Evolutionary conservation across 2,888 invertebrate species (phyloP).

Genomic region (Drosophila merina): DNA sequence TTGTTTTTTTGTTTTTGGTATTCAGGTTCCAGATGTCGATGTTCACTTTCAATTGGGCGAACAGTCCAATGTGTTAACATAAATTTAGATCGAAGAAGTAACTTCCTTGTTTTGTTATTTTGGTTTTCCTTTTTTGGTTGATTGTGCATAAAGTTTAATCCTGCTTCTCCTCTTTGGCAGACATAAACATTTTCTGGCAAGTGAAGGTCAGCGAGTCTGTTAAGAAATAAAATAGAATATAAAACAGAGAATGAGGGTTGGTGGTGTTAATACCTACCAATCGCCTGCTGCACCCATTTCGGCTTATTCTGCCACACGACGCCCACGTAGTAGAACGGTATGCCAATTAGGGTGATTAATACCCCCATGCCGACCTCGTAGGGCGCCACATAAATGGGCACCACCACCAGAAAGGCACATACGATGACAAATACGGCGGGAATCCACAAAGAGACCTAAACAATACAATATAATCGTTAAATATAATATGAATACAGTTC

Average conservation of each 20-base stretch:
- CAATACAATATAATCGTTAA: neutral
- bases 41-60: neutral
- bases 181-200: slow-evolving; percentile 87
- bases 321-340: slow-evolving; percentile 92
- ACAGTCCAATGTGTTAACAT: slow-evolving; percentile 3
- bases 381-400: slow-evolving; percentile 92
- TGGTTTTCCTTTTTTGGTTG: neutral
- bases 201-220: slow-evolving; percentile 76
- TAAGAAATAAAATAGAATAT: slow-evolving; percentile 27
- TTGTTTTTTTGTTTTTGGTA: slow-evolving; percentile 12
- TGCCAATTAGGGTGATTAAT: slow-evolving; percentile 91
- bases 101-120: neutral
- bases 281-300: slow-evolving; percentile 85
- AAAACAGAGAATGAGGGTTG: slow-evolving; percentile 15
- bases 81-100: neutral
- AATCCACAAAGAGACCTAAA: slow-evolving; percentile 89
- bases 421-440: slow-evolving; percentile 91
- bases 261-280: slow-evolving; percentile 85
- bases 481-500: neutral
- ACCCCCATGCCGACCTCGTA: slow-evolving; percentile 91
- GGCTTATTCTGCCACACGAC: slow-evolving; percentile 89
- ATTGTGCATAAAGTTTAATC: slow-evolving; percentile 65
- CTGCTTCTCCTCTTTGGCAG: slow-evolving; percentile 89
- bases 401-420: slow-evolving; percentile 90
- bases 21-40: slow-evolving; percentile 19